Percentiles rank a stretch among this genome's conserved stretches.
Conservation (phyloP, 2,888 invertebrate species). For the Machimus rusticus region DNA sequence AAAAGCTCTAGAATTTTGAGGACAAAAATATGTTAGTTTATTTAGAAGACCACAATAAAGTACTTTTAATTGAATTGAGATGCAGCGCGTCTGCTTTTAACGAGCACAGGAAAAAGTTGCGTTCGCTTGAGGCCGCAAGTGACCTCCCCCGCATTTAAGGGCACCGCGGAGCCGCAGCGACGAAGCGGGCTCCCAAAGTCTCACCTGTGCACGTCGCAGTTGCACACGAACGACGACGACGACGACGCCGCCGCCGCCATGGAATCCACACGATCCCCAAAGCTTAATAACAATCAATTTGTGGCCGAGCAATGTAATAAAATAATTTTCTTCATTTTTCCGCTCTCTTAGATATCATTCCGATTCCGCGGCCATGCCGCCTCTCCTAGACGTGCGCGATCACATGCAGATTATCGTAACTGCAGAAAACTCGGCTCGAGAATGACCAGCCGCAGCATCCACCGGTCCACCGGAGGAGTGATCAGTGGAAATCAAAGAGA, state of each 20-base stretch:
- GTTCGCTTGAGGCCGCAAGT: background rate
- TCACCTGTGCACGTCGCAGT: slow-evolving; percentile 27
- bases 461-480: slow-evolving; percentile 23
- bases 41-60: background rate
- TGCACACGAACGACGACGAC: slow-evolving; percentile 12
- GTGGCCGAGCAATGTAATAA: slow-evolving; percentile 53
- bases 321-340: slow-evolving; percentile 53
- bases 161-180: background rate
- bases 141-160: background rate
- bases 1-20: too few species aligned
- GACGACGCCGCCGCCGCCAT: background rate
- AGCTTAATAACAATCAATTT: slow-evolving; percentile 60
- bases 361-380: slow-evolving; percentile 21
- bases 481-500: slow-evolving; percentile 42
- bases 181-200: background rate
- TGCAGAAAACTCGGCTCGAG: slow-evolving; percentile 20
- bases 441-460: background rate
- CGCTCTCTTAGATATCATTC: slow-evolving; percentile 51
- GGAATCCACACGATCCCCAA: slow-evolving; percentile 2
- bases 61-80: background rate
- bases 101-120: background rate
- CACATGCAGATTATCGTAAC: slow-evolving; percentile 47
- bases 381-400: slow-evolving; percentile 46
- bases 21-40: too few species aligned
- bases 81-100: background rate